Percentiles rank a stretch among this genome's conserved stretches.
Evolutionary conservation across 2,888 invertebrate species (phyloP).

Genomic region (Pristionchus japonicus): DNA sequence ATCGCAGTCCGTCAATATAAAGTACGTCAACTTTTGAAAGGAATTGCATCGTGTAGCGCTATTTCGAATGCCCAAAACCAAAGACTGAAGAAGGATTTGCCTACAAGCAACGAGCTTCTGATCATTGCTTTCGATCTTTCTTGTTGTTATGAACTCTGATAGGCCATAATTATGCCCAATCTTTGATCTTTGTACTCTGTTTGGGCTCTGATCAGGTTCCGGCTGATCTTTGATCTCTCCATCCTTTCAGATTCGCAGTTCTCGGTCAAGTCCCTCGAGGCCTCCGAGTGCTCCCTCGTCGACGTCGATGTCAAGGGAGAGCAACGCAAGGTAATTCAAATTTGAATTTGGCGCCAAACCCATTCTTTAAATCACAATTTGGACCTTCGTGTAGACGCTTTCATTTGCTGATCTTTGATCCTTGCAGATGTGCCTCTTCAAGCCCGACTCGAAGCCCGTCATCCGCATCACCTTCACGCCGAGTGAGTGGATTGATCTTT

Average conservation of each 20-base stretch:
- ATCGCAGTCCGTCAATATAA: too few relatives aligned
- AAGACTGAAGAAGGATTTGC: too few relatives aligned
- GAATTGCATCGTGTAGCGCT: too few relatives aligned
- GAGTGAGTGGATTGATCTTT: conserved; percentile 40
- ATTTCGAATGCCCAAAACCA: too few relatives aligned
- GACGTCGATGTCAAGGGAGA: background rate
- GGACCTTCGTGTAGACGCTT: background rate
- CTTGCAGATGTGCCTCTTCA: conserved; percentile 34
- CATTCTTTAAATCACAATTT: background rate
- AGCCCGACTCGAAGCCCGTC: conserved; percentile 30
- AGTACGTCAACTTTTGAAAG: too few relatives aligned
- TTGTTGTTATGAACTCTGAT: too few relatives aligned
- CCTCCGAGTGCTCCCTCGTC: conserved; percentile 15
- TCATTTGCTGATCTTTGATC: background rate
- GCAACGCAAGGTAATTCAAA: conserved; percentile 7
- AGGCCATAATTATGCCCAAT: too few relatives aligned
- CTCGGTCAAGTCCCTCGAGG: background rate
- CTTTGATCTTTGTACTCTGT: conserved; percentile 22
- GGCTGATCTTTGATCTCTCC: background rate
- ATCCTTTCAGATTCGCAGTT: conserved; percentile 12
- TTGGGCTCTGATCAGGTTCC: too few relatives aligned
- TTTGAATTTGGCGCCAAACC: conserved; percentile 1
- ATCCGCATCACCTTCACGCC: conserved; percentile 33
- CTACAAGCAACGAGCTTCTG: too few relatives aligned
- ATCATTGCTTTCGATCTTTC: too few relatives aligned